These are phyloP conservation scores for Pitta sordida DNA, from an alignment of 2,113 vertebrate genomes.

Conservation along the genomic window DNA sequence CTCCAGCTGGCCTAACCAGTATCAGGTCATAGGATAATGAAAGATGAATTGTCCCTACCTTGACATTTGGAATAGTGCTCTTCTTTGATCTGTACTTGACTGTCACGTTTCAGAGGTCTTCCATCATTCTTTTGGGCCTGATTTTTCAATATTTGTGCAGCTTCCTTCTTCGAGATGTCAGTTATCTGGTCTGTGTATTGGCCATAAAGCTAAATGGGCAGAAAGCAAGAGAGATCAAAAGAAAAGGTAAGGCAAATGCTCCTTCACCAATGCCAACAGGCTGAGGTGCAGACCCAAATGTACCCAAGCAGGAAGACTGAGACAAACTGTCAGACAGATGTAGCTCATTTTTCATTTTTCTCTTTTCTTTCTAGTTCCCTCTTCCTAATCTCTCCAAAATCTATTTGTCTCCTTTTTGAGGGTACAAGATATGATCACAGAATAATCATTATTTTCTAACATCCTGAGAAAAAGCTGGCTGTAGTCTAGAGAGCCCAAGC, in stretches of 20 bases:
- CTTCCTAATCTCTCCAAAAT: not conserved
- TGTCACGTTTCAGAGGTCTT: constrained; percentile 22
- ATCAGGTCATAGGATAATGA: not conserved
- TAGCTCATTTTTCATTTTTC: not conserved
- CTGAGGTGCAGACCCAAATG: not conserved
- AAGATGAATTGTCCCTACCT: constrained; percentile 63
- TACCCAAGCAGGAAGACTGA: not conserved
- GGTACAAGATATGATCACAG: not conserved
- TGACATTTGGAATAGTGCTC: constrained; percentile 86
- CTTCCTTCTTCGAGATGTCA: constrained; percentile 77
- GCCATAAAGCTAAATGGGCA: constrained; percentile 80
- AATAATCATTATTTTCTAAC: not conserved
- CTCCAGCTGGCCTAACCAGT: not conserved
- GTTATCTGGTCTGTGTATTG: constrained; percentile 86
- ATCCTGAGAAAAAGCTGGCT: not conserved
- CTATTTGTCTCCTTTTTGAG: not conserved
- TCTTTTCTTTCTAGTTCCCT: not conserved
- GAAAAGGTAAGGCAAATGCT: not conserved
- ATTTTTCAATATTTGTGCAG: constrained; percentile 39
- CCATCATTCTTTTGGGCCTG: not conserved
- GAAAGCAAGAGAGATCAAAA: not conserved
- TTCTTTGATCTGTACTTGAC: constrained; percentile 74
- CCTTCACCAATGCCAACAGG: not conserved
- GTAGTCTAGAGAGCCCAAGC: not conserved
- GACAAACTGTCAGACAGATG: not conserved